phyloP scores from a whole-genome alignment of 92 coral and sea anemone genomes.

The Epizoanthus illoricatus region DNA sequence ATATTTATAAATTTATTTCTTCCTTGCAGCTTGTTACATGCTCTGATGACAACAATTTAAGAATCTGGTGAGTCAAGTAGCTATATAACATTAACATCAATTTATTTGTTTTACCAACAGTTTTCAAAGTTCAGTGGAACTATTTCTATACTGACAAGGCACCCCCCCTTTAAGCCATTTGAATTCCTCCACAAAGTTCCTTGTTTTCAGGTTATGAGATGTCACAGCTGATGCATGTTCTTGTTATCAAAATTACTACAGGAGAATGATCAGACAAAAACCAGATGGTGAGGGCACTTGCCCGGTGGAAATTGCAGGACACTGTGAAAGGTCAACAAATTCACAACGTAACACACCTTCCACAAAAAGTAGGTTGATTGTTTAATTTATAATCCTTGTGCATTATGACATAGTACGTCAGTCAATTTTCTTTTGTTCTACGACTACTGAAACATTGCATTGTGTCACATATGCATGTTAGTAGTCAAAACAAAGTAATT shows the following conservation, averaged over 20 bases:
- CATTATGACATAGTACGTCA: neutral
- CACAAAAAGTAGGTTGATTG: neutral
- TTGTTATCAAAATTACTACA: neutral
- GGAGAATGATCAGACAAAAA: constrained; percentile 35
- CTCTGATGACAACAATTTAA: constrained; percentile 91
- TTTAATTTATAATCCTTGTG: neutral
- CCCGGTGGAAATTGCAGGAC: constrained; percentile 10
- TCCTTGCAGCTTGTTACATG: constrained; percentile 82
- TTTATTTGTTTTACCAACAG: neutral
- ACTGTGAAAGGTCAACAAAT: constrained; percentile 19
- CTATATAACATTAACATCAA: neutral
- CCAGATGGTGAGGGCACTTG: neutral
- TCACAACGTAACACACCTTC: neutral
- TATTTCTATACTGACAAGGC: too few species aligned
- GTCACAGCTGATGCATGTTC: neutral
- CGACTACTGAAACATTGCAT: too few species aligned
- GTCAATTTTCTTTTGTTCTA: neutral
- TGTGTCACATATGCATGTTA: too few species aligned
- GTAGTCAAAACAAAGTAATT: too few species aligned
- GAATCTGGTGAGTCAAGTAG: constrained; percentile 74
- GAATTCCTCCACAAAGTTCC: too few species aligned
- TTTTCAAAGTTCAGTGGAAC: neutral
- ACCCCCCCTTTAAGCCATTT: too few species aligned
- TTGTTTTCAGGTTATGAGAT: neutral
- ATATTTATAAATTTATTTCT: neutral